Conservation (phyloP, 2,113 vertebrate genomes). For the Erinaceus europaeus region DNA sequence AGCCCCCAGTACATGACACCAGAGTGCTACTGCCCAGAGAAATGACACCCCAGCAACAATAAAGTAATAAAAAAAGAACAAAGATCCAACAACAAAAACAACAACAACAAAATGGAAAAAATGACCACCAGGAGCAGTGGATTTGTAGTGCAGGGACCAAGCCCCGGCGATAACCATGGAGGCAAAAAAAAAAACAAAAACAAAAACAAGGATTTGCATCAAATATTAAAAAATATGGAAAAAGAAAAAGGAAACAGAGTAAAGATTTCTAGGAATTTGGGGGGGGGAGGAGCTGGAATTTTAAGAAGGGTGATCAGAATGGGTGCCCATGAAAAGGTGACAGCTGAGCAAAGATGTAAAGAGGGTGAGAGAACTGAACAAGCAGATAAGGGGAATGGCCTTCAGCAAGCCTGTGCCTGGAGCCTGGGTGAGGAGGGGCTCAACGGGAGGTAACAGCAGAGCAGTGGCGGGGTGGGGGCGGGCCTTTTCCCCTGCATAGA, state of each 20-base stretch:
- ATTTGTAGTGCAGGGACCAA: too few species aligned
- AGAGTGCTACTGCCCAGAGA: too few species aligned
- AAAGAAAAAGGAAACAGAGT: neutral
- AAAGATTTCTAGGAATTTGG: slow-evolving; percentile 16
- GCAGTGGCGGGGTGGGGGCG: neutral
- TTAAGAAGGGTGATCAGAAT: neutral
- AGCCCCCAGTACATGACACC: too few species aligned
- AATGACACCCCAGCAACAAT: too few species aligned
- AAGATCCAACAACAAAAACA: too few species aligned
- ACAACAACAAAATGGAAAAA: too few species aligned
- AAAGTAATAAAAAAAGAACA: too few species aligned
- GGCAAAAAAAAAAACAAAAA: too few species aligned
- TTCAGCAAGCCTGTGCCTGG: neutral
- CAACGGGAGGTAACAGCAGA: neutral
- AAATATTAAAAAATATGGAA: neutral
- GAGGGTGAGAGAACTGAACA: neutral
- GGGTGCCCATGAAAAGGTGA: neutral
- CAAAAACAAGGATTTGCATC: neutral
- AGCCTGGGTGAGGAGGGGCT: too few species aligned
- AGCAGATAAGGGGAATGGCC: neutral
- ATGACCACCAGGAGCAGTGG: too few species aligned
- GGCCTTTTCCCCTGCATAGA: neutral
- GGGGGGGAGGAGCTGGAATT: neutral
- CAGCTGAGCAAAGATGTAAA: neutral
- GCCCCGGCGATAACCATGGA: too few species aligned